Evolutionary conservation across 2,888 invertebrate genomes (phyloP).

Genomic region (Malthinus seriepunctatus): DNA sequence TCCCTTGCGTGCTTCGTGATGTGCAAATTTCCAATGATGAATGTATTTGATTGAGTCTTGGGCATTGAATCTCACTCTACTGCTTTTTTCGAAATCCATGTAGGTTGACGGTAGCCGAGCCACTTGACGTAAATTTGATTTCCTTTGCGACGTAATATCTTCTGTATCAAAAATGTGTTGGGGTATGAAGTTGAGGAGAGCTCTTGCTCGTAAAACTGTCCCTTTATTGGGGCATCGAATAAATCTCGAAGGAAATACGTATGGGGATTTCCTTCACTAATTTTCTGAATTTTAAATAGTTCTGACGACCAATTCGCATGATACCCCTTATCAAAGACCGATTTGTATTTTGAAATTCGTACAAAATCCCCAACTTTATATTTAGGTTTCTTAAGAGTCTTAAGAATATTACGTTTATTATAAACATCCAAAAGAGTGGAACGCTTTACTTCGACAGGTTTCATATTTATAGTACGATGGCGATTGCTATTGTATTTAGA

Average conservation of each 20-base stretch:
- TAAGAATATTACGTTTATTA: not conserved
- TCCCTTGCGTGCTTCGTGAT: too few species aligned
- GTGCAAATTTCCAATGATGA: too few species aligned
- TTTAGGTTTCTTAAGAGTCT: not conserved
- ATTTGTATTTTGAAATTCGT: constrained; percentile 40
- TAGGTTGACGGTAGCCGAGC: constrained; percentile 23
- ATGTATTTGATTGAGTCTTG: too few species aligned
- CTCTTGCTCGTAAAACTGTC: constrained; percentile 41
- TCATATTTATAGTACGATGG: constrained; percentile 39
- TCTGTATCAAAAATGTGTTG: constrained; percentile 35
- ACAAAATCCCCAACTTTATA: constrained; percentile 35
- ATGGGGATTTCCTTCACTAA: constrained; percentile 39
- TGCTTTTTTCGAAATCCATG: not conserved
- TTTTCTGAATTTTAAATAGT: constrained; percentile 41
- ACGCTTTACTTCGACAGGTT: constrained; percentile 32
- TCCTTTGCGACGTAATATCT: constrained; percentile 29
- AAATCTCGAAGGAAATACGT: constrained; percentile 42
- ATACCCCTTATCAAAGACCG: constrained; percentile 44
- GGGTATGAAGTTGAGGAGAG: constrained; percentile 35
- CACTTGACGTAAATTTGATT: constrained; percentile 39
- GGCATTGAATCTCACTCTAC: not conserved
- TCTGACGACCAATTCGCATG: constrained; percentile 46
- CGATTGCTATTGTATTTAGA: constrained; percentile 34
- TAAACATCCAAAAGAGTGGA: not conserved
- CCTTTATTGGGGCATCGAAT: constrained; percentile 33